Percentiles rank a stretch among this genome's conserved stretches.
Evolutionary conservation across 2,113 vertebrate species (phyloP).

Genomic region (Crotalus viridis): DNA sequence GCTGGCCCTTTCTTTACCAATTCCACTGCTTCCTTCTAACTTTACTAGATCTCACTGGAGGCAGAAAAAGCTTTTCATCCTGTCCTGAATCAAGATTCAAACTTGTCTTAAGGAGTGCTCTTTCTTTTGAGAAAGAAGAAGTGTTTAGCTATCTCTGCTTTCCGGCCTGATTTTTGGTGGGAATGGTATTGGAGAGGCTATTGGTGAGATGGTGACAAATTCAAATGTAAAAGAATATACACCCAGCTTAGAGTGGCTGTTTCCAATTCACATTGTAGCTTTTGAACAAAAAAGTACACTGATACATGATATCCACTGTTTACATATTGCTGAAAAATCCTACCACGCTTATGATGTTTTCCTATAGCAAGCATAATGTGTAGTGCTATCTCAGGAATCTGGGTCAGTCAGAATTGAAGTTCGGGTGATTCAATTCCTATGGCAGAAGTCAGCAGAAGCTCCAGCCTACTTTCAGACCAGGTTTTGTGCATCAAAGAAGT

Average conservation of each 20-base stretch:
- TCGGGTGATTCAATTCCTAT: background rate
- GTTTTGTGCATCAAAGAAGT: conserved; percentile 15
- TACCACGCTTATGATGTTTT: background rate
- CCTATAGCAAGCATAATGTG: background rate
- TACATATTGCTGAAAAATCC: background rate
- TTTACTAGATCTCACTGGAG: background rate
- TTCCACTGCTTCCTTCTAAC: background rate
- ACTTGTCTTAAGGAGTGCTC: background rate
- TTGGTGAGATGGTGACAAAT: background rate
- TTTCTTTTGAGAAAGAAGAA: background rate
- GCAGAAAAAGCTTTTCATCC: background rate
- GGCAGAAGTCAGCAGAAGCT: conserved; percentile 1
- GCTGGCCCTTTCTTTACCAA: background rate
- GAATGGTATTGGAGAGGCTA: background rate
- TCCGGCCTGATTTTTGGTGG: background rate
- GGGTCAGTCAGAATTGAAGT: background rate
- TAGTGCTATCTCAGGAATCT: background rate
- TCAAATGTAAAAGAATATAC: background rate
- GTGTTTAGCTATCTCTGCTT: background rate
- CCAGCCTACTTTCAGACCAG: background rate
- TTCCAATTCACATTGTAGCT: background rate
- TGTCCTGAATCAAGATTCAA: background rate
- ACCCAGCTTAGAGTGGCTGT: background rate
- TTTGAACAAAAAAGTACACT: background rate
- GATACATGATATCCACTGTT: background rate